Evolutionary conservation across 2,888 invertebrate species (phyloP).

Genomic region (Drosophila testacea): DNA sequence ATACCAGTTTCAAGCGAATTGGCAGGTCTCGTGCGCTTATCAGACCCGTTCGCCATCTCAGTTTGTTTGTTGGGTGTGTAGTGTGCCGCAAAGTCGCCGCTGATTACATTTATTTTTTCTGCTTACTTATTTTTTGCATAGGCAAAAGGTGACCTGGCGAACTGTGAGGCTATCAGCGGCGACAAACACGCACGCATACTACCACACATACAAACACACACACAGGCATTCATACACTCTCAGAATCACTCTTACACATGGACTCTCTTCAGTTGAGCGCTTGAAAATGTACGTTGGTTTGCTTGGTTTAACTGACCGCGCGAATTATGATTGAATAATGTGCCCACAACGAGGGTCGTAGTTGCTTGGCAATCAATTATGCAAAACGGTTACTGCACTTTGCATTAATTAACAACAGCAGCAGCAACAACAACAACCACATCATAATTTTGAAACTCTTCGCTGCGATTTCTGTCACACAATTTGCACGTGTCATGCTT

Average conservation of each 20-base stretch:
- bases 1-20: conserved; percentile 73
- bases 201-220: conserved; percentile 23
- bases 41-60: conserved; percentile 67
- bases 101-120: conserved; percentile 67
- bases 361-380: conserved; percentile 71
- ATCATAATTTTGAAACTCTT: conserved; percentile 24
- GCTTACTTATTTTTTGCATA: conserved; percentile 67
- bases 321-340: conserved; percentile 81
- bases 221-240: conserved; percentile 15
- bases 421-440: conserved; percentile 3
- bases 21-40: conserved; percentile 75
- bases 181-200: conserved; percentile 72
- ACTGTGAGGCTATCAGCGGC: conserved; percentile 74
- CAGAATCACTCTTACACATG: neutral
- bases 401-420: conserved; percentile 73
- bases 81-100: conserved; percentile 63
- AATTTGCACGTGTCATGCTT: conserved; percentile 57
- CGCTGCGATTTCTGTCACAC: conserved; percentile 24
- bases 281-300: conserved; percentile 59
- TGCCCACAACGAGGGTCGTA: conserved; percentile 63
- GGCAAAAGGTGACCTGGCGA: conserved; percentile 79
- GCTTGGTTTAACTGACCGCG: conserved; percentile 56
- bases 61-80: conserved; percentile 62
- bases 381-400: conserved; percentile 81
- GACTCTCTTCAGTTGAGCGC: conserved; percentile 28